Evolutionary conservation across 2,888 invertebrate species (phyloP).

Genomic region (Helicoverpa assulta): DNA sequence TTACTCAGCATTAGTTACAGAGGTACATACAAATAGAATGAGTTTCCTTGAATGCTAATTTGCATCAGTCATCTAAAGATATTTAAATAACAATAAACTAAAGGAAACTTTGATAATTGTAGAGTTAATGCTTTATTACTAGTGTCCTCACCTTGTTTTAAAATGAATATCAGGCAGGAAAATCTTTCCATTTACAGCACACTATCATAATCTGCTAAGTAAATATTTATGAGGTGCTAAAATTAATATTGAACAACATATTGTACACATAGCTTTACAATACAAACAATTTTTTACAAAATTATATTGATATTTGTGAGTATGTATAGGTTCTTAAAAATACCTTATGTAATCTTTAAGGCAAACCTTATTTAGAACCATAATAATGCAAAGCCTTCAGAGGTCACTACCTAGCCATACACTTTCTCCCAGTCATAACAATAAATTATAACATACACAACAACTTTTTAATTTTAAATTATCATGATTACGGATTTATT

Average conservation of each 20-base stretch:
- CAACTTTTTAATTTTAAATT: not conserved
- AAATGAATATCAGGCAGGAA: slow-evolving; percentile 18
- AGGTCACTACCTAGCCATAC: not conserved
- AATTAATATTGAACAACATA: slow-evolving; percentile 40
- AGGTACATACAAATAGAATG: slow-evolving; percentile 64
- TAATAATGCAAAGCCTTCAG: not conserved
- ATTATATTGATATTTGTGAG: not conserved
- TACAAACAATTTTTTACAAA: slow-evolving; percentile 14
- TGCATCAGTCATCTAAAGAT: slow-evolving; percentile 75
- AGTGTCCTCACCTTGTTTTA: slow-evolving; percentile 24
- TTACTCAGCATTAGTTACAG: slow-evolving; percentile 67
- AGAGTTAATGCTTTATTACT: slow-evolving; percentile 32
- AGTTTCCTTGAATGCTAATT: slow-evolving; percentile 84
- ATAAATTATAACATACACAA: not conserved
- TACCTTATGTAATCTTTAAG: slow-evolving; percentile 35
- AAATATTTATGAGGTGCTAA: slow-evolving; percentile 47
- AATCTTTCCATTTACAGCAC: slow-evolving; percentile 33
- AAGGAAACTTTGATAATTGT: slow-evolving; percentile 41
- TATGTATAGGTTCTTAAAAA: not conserved
- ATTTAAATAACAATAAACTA: slow-evolving; percentile 78
- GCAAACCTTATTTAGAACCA: not conserved
- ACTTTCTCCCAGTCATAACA: not conserved
- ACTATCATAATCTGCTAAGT: slow-evolving; percentile 18
- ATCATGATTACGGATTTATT: not conserved
- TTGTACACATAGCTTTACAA: slow-evolving; percentile 11